Base-by-base conservation (phyloP, 2,797 vertebrate genomes). In the Rhinatrema bivittatum region DNA sequence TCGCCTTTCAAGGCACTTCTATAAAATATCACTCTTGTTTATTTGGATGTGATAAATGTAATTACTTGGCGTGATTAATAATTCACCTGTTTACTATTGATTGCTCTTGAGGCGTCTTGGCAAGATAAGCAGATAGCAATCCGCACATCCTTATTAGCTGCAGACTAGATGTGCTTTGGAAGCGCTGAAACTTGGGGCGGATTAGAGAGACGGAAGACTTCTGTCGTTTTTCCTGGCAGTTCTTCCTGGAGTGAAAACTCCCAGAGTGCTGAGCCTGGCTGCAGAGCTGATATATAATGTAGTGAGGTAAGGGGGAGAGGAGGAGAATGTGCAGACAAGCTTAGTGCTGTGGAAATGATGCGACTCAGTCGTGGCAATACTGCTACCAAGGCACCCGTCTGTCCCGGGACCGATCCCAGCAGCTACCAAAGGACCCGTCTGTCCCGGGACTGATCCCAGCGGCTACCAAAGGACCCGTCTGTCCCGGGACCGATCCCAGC, bases 61-160 rank as follows among this genome's bases (percentile, higher is more conserved):
- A 76, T 72, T 72, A 68, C 69, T 67, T 62, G 59, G 45, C 44
- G 31, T 59, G 59, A 72, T 76, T 74, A 74, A 72, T 74, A 67
- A 76, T 76, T 70, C 71, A 74, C 71, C 64, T 65, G 51, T 48
- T 62, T 57, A 40, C 35, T 74, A 74, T 72, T 55, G 71, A 74
- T 62, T 57, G 42, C 24, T 29, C 59, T 65, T 30, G 29, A 62
- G 59, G 66, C 61, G 40, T 64, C 34, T 39, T 40, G 48, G 25
- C 46, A 56, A 58, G 39, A 60, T 56, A 62, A 32, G 68, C 59
- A 54, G 50, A 27, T 54, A 42, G 51, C 33, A 53, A 60, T 68
- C 67, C 46, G 50, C 32, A 30, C 32, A 37, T 66, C 20, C 52
- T 68, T 65, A 60, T 55, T 62, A 55, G 52, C 41, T 42, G 37